phyloP scores from a whole-genome alignment of 2,113 vertebrate genomes.

The Nothobranchius furzeri region DNA sequence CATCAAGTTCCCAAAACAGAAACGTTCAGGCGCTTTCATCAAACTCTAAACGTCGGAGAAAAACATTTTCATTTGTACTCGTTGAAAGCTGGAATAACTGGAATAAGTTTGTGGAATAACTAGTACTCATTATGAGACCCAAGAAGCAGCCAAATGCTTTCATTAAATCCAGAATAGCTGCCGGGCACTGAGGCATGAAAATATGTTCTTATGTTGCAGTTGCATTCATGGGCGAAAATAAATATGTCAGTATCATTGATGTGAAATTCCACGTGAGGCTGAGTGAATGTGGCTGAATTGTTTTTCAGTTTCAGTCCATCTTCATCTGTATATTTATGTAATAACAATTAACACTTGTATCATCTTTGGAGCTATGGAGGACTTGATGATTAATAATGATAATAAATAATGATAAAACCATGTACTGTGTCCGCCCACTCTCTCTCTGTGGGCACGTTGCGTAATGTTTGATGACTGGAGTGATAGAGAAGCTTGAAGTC shows the following conservation, averaged over 20 bases:
- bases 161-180: constrained; percentile 62
- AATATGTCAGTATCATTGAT: constrained; percentile 47
- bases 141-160: constrained; percentile 22
- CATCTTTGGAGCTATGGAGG: constrained; percentile 62
- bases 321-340: constrained; percentile 52
- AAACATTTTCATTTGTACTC: constrained; percentile 13
- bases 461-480: constrained; percentile 55
- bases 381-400: constrained; percentile 59
- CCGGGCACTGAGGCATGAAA: constrained; percentile 42
- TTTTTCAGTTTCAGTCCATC: constrained; percentile 52
- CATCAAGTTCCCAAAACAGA: constrained; percentile 30
- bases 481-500: constrained; percentile 56
- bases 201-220: constrained; percentile 44
- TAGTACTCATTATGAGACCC: constrained; percentile 43
- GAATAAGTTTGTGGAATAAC: constrained; percentile 49
- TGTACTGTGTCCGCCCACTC: constrained; percentile 61
- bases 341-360: constrained; percentile 65
- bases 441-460: constrained; percentile 55
- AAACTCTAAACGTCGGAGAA: constrained; percentile 26
- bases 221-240: constrained; percentile 36
- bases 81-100: constrained; percentile 25
- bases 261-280: constrained; percentile 19
- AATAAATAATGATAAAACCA: constrained; percentile 53
- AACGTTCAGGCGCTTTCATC: constrained; percentile 22
- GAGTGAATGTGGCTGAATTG: constrained; percentile 27